Base-by-base conservation (phyloP, 2,797 vertebrate species). In the Peromyscus eremicus region DNA sequence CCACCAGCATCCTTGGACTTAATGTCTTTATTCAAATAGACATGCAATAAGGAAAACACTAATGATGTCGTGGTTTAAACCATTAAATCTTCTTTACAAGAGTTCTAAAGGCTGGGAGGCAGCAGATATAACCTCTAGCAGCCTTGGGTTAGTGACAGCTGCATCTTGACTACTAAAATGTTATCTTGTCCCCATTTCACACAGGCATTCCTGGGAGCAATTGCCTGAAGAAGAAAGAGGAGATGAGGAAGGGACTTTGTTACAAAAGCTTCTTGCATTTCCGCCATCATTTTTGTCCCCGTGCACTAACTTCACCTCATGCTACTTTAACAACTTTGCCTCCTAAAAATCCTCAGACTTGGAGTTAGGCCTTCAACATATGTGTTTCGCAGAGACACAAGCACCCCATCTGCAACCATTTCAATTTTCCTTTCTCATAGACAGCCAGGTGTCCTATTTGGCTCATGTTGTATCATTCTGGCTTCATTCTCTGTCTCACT, bases 1-100 rank as follows among this genome's bases (percentile, higher is more conserved):
- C 19, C 43, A 86, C 0, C 2, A 52, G 3, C 1, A 40, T 34
- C 88, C 13, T 37, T 57, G 23, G 34, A 32, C 16, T 55, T 4
- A 64, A 19, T 3, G 0, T 29, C 7, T 4, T 25, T 32, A 5
- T 60, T 27, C 12, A 49, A 17, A 4, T 46, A 6, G 6, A 32
- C n/a, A 0, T 40, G 19, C 43, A 37, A 3, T n/a, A 55, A 76
- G 6, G 32, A 76, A 64, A 90, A 52, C 55, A 19, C 2, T 16
- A 25, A 29, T 6, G 37, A 10, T 17, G 6, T 0, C 8, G n/a
- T 52, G 37, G 4, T 57, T 83, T 77, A 82, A 91, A 60, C 1
- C 76, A 57, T 6, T 34, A 79, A 37, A 25, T 25, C 43, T 70
- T 43, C 37, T 29, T 57, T 71, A 6, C 46, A 34, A 76, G 8